Conservation (phyloP, 2,888 invertebrate species). For the Drosophila algonquin region DNA sequence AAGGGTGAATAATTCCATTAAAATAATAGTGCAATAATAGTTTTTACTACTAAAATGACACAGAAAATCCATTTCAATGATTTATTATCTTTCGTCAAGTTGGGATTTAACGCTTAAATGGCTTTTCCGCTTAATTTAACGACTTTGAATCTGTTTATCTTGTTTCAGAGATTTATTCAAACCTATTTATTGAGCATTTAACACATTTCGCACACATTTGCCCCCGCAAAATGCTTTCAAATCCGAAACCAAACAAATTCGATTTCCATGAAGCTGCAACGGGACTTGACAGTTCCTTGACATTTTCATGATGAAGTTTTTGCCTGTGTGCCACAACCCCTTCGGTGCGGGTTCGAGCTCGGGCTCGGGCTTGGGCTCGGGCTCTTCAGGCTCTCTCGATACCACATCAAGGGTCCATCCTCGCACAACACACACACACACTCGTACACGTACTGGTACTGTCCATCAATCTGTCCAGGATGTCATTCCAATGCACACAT, state of each 20-base stretch:
- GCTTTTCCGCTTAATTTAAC: no score
- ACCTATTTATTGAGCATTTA: background rate
- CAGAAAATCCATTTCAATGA: no score
- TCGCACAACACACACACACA: slow-evolving; percentile 19
- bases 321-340: slow-evolving; percentile 20
- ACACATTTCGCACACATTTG: background rate
- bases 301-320: slow-evolving; percentile 36
- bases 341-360: background rate
- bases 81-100: no score
- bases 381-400: slow-evolving; percentile 38
- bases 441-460: slow-evolving; percentile 27
- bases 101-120: no score
- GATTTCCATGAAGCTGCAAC: slow-evolving; percentile 10
- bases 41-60: no score
- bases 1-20: no score
- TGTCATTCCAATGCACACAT: slow-evolving; percentile 42
- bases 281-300: slow-evolving; percentile 41
- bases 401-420: slow-evolving; percentile 34
- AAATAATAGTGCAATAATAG: no score
- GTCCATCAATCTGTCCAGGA: slow-evolving; percentile 43
- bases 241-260: slow-evolving; percentile 16
- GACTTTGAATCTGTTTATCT: no score
- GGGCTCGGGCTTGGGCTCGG: slow-evolving; percentile 1
- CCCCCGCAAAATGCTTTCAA: background rate
- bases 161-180: background rate